These are phyloP conservation scores for Butorides virescens DNA, from an alignment of 2,113 vertebrate species.

Conservation along the genomic window DNA sequence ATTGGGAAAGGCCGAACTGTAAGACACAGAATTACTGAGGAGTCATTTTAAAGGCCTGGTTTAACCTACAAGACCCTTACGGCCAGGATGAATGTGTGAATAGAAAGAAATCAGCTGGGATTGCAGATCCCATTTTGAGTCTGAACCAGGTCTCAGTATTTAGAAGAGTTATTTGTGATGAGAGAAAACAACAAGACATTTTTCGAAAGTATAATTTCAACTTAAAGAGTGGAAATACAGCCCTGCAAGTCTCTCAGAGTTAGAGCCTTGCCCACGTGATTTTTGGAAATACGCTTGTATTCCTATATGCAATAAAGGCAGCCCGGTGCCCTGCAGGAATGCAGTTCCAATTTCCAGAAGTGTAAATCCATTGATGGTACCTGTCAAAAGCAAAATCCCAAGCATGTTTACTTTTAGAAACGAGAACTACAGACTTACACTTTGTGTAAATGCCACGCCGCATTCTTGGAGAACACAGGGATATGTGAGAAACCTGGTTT, in stretches of 20 bases:
- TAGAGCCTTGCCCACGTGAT: neutral
- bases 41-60: conserved; percentile 4
- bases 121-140: neutral
- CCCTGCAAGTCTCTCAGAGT: neutral
- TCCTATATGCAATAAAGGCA: neutral
- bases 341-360: neutral
- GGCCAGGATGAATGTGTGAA: neutral
- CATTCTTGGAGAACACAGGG: neutral
- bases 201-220: neutral
- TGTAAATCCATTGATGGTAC: neutral
- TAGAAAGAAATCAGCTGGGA: neutral
- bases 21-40: neutral
- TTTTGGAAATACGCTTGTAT: neutral
- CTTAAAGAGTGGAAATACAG: neutral
- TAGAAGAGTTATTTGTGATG: neutral
- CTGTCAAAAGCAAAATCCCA: neutral
- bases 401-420: neutral
- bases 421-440: neutral
- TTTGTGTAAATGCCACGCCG: neutral
- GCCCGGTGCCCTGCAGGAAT: neutral
- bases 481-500: conserved; percentile 11
- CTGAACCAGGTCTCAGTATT: neutral
- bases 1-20: neutral
- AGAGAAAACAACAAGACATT: neutral
- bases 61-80: neutral